Conservation (phyloP, 2,113 vertebrate genomes). For the Lepus americanus region DNA sequence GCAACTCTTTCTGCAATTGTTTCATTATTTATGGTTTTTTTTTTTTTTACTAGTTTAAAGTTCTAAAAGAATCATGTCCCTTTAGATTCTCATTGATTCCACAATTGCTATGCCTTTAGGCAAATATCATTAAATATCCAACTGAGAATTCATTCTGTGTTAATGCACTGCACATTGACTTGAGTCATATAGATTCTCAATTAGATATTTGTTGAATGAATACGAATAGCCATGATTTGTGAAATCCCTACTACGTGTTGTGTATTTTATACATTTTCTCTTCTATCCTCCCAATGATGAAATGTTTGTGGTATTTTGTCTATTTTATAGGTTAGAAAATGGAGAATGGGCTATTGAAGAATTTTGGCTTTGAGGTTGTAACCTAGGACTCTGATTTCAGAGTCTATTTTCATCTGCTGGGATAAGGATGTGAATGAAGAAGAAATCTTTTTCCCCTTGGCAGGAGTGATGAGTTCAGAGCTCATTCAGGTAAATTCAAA, state of each 20-base stretch:
- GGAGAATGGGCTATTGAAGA: not conserved
- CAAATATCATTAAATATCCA: constrained; percentile 11
- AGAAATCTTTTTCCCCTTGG: not conserved
- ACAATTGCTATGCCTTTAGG: constrained; percentile 3
- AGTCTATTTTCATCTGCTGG: not conserved
- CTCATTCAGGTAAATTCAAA: not conserved
- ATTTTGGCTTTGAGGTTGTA: not conserved
- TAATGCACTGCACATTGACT: not conserved
- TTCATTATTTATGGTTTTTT: not conserved
- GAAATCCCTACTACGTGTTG: not conserved
- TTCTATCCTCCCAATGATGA: not conserved
- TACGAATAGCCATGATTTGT: not conserved
- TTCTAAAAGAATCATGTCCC: constrained; percentile 25
- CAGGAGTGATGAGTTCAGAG: not conserved
- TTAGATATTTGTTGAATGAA: constrained; percentile 11
- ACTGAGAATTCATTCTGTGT: constrained; percentile 33
- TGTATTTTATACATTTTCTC: not conserved
- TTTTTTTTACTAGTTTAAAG: constrained; percentile 10
- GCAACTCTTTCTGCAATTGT: constrained; percentile 3
- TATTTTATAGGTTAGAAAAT: not conserved
- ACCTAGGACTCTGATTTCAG: not conserved
- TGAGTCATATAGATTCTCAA: not conserved
- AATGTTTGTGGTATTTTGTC: not conserved
- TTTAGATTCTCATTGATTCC: constrained; percentile 29
- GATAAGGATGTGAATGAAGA: not conserved